Base-by-base conservation (phyloP, 1,140 invertebrate genomes). In the Caenorhabditis inopinata region DNA sequence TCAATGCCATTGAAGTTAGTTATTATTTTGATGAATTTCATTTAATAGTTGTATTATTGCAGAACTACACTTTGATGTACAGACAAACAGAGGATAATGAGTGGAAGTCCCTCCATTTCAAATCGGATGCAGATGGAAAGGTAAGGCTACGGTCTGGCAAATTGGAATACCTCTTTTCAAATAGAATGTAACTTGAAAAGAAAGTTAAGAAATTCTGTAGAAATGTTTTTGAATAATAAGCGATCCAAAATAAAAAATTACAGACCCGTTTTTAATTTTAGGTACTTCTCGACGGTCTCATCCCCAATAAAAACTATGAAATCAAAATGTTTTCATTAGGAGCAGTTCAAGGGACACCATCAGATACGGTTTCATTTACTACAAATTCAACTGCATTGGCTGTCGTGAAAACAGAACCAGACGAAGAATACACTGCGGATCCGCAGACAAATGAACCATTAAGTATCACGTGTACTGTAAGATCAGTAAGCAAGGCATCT, bases 61-160 rank as follows among this genome's bases (percentile, higher is more conserved):
- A 78, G 76, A 78, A 78, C 21, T 78, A 78, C 18, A 45, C 76
- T 14, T 53, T 78, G 42, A 53, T 58, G 53, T 78, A 78, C 32
- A 51, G 42, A 45, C 29, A 78, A 46, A 47, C 11, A 16, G 45
- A 62, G 9, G 76, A 62, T 7, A 23, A 42, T 1, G 76, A 78
- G 9, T 78, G 76, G 76, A 51, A 47, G 14, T 46, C 53, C 0
- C 6, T 35, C 0, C 23, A 27, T n/a, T 78, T 78, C 47, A 23
- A 78, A 18, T 58, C 76, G 2, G 76, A 78, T 62, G 16, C 42
- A 7, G 47, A 47, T 47, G 47, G 74, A 68, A 53, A 51, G 32
- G 76, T 78, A 16, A 35, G 16, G n/a, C 18, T 21, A n/a, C 45
- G 11, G 16, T 74, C n/a, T n/a, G n/a, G n/a, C n/a, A n/a, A n/a